Evolutionary conservation across 2,888 invertebrate species (phyloP).

Genomic region (Caenorhabditis zanzibari): DNA sequence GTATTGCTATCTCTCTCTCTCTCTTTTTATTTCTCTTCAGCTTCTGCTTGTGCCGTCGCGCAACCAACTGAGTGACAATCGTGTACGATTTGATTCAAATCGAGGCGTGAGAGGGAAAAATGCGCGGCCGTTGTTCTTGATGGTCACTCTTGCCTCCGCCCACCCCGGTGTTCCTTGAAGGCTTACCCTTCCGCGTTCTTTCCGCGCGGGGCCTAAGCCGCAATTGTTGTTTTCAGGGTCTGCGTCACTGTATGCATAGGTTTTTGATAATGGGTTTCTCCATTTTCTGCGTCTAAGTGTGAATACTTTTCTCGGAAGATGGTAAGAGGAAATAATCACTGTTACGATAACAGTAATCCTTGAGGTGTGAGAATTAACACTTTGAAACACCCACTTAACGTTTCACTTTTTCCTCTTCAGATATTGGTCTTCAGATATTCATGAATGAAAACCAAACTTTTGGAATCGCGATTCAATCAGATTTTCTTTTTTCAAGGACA

Average conservation of each 20-base stretch:
- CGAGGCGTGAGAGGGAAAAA: conserved; percentile 37
- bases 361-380: conserved; percentile 16
- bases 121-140: conserved; percentile 51
- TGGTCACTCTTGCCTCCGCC: conserved; percentile 61
- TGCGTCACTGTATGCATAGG: conserved; percentile 37
- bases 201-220: conserved; percentile 54
- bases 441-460: neutral
- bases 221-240: conserved; percentile 49
- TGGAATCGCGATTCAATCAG: conserved; percentile 16
- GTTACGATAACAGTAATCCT: conserved; percentile 49
- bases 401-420: neutral
- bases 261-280: conserved; percentile 50
- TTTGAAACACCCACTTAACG: conserved; percentile 21
- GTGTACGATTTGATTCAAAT: conserved; percentile 60
- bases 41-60: conserved; percentile 25
- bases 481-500: conserved; percentile 42
- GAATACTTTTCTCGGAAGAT: conserved; percentile 23
- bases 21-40: conserved; percentile 29
- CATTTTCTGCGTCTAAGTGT: conserved; percentile 9
- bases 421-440: neutral
- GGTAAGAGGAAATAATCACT: conserved; percentile 32
- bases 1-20: conserved; percentile 24
- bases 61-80: conserved; percentile 51
- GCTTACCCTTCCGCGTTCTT: conserved; percentile 53
- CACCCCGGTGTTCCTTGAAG: conserved; percentile 13